phyloP scores from a whole-genome alignment of 2,888 invertebrate genomes.

The Athalia cordata region DNA sequence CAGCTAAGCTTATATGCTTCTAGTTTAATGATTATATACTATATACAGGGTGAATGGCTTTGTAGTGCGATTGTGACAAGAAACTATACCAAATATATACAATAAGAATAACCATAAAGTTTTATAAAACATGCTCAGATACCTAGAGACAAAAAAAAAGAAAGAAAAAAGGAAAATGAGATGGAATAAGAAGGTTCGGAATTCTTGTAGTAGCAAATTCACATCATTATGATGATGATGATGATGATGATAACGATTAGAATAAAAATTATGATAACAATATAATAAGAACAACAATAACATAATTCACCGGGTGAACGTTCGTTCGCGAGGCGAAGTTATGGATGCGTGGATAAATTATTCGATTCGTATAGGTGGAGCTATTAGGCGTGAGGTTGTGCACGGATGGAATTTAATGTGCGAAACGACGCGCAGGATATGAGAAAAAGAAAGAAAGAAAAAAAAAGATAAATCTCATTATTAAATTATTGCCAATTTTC shows the following conservation, averaged over 20 bases:
- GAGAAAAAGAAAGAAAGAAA: no score
- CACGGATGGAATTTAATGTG: background rate
- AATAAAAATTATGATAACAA: background rate
- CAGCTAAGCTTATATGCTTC: no score
- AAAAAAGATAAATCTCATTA: no score
- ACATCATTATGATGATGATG: background rate
- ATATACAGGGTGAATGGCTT: no score
- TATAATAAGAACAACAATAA: background rate
- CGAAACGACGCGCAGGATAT: no score
- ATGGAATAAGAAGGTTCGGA: no score
- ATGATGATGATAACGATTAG: background rate
- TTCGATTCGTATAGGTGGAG: slow-evolving; percentile 25
- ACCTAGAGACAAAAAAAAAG: background rate
- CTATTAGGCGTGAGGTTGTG: background rate
- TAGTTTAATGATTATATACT: no score
- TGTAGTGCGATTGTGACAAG: no score
- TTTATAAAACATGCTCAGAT: background rate
- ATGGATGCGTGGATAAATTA: slow-evolving; percentile 27
- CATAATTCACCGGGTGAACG: slow-evolving; percentile 24
- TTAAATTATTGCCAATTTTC: no score
- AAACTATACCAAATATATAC: no score
- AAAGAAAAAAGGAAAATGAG: no score
- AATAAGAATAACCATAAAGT: background rate
- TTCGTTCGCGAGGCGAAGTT: slow-evolving; percentile 17
- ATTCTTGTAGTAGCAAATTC: no score